Conservation (phyloP, 2,797 vertebrate species). For the Eurystomus glaucurus region DNA sequence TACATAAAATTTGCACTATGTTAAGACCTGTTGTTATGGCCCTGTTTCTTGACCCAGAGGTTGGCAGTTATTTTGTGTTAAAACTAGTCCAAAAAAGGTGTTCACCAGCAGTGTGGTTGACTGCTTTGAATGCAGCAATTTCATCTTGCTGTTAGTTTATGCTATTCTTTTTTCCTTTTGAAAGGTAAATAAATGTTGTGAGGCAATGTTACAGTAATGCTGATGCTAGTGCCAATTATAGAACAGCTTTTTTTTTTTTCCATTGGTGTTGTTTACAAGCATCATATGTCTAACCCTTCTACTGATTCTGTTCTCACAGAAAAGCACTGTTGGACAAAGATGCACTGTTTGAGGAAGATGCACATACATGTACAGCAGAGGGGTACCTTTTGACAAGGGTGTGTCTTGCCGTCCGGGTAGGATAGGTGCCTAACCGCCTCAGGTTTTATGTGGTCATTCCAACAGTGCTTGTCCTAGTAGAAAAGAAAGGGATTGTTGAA, state of each 20-base stretch:
- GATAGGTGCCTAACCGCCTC: background rate
- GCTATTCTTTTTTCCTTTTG: background rate
- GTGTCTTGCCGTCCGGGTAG: background rate
- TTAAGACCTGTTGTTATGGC: background rate
- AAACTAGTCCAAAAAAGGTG: background rate
- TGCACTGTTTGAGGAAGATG: background rate
- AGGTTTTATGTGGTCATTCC: background rate
- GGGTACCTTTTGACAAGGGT: background rate
- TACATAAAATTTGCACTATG: background rate
- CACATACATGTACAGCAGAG: fast-evolving
- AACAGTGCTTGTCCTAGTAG: background rate
- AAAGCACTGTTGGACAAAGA: background rate
- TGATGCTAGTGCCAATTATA: background rate
- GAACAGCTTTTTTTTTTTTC: background rate
- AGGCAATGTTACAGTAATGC: background rate
- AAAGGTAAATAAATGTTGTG: background rate
- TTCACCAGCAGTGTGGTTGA: background rate
- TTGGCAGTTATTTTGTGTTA: background rate
- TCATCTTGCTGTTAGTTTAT: background rate
- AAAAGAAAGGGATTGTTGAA: background rate
- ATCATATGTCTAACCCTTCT: background rate
- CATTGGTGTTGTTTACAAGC: background rate
- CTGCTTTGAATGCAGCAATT: background rate
- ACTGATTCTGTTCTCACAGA: background rate
- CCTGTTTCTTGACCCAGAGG: background rate